Conservation (phyloP, 2,797 vertebrate species). For the Characodon lateralis region DNA sequence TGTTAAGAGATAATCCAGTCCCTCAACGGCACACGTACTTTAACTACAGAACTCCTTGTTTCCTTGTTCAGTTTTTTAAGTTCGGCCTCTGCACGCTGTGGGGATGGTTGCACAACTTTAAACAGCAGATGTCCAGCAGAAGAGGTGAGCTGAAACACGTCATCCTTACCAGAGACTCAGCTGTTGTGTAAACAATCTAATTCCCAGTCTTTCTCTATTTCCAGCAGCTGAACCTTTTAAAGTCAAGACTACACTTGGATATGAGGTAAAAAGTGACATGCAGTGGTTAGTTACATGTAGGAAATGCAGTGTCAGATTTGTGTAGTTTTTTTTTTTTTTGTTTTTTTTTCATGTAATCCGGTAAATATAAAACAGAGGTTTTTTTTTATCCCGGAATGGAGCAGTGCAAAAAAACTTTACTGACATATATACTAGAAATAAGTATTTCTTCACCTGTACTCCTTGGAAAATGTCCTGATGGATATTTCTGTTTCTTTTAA, state of each 20-base stretch:
- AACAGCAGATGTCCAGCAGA: not conserved
- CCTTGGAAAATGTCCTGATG: not conserved
- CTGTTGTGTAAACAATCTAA: not conserved
- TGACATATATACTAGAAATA: not conserved
- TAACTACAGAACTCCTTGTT: not conserved
- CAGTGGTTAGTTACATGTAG: not conserved
- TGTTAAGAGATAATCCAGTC: not conserved
- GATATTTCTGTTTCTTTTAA: not conserved
- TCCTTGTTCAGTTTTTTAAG: too few species aligned
- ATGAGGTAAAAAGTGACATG: not conserved
- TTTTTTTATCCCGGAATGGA: not conserved
- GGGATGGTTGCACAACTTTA: not conserved
- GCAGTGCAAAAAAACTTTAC: not conserved
- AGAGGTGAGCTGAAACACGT: conserved; percentile 2
- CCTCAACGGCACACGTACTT: not conserved
- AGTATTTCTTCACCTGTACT: not conserved
- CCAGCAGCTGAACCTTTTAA: not conserved
- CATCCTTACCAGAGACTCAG: not conserved
- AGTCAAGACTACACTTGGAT: not conserved
- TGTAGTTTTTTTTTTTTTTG: not conserved
- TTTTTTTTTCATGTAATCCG: not conserved
- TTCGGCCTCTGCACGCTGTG: not conserved
- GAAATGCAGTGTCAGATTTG: not conserved
- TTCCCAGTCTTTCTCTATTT: not conserved
- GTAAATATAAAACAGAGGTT: not conserved